phyloP scores from a whole-genome alignment of 37 sponge, comb jelly and placozoan genomes.

The Beroe forskalii region DNA sequence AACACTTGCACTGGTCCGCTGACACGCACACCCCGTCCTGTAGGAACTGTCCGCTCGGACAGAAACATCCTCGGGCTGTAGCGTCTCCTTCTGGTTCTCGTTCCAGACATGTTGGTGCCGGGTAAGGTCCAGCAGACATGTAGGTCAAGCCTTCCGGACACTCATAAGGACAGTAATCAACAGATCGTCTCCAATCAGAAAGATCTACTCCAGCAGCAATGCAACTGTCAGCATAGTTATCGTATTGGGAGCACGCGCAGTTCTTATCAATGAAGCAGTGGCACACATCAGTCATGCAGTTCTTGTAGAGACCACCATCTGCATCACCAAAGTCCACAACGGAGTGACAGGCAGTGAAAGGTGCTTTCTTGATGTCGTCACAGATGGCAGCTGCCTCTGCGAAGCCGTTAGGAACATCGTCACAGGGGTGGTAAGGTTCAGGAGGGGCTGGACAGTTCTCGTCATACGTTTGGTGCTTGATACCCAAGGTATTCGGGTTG shows the following conservation, averaged over 20 bases:
- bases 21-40: slow-evolving; percentile 36
- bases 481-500: slow-evolving; percentile 28
- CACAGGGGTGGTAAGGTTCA: slow-evolving; percentile 44
- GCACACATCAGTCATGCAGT: slow-evolving; percentile 58
- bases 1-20: neutral
- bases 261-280: neutral
- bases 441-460: slow-evolving; percentile 60
- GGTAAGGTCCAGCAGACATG: neutral
- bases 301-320: slow-evolving; percentile 30
- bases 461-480: neutral
- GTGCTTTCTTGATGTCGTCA: neutral
- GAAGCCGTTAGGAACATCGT: neutral
- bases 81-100: neutral
- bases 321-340: neutral
- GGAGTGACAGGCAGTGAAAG: slow-evolving; percentile 30
- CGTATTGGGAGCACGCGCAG: slow-evolving; percentile 51
- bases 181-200: slow-evolving; percentile 1
- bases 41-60: slow-evolving; percentile 26
- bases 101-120: slow-evolving; percentile 32
- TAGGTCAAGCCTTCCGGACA: slow-evolving; percentile 22
- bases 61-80: slow-evolving; percentile 27
- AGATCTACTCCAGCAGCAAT: slow-evolving; percentile 36
- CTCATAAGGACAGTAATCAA: slow-evolving; percentile 37
- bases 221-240: slow-evolving; percentile 36
- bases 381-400: neutral